Evolutionary conservation across 2,113 vertebrate genomes (phyloP).

Genomic region (Laticauda colubrina): DNA sequence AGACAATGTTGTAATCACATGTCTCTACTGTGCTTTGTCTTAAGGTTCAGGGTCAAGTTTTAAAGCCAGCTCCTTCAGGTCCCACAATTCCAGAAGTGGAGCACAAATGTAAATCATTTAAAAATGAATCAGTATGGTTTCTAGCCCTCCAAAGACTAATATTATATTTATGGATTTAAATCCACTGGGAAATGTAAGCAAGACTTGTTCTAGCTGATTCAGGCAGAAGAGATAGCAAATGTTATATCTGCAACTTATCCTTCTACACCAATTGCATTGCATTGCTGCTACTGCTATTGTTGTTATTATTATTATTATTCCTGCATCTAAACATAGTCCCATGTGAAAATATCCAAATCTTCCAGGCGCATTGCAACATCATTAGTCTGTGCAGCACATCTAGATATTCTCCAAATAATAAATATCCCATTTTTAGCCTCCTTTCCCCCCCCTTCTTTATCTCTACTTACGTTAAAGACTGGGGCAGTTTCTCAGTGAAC

Average conservation of each 20-base stretch:
- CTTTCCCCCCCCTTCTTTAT: conserved; percentile 15
- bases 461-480: conserved; percentile 52
- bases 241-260: background rate
- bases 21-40: background rate
- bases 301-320: conserved; percentile 10
- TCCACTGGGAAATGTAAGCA: conserved; percentile 16
- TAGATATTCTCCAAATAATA: conserved; percentile 50
- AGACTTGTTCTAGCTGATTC: background rate
- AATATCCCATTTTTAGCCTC: conserved; percentile 13
- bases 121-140: conserved; percentile 3
- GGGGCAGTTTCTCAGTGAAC: conserved; percentile 52
- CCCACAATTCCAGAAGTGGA: background rate
- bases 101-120: background rate
- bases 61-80: background rate
- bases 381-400: conserved; percentile 21
- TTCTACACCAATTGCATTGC: background rate
- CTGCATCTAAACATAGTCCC: conserved; percentile 16
- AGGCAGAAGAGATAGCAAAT: background rate
- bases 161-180: conserved; percentile 26
- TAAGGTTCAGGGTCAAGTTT: background rate
- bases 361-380: conserved; percentile 20
- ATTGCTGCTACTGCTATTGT: background rate
- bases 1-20: background rate
- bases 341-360: conserved; percentile 26
- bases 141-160: conserved; percentile 21